Evolutionary conservation across 2,797 vertebrate genomes (phyloP).

Genomic region (Darevskia nairensis): DNA sequence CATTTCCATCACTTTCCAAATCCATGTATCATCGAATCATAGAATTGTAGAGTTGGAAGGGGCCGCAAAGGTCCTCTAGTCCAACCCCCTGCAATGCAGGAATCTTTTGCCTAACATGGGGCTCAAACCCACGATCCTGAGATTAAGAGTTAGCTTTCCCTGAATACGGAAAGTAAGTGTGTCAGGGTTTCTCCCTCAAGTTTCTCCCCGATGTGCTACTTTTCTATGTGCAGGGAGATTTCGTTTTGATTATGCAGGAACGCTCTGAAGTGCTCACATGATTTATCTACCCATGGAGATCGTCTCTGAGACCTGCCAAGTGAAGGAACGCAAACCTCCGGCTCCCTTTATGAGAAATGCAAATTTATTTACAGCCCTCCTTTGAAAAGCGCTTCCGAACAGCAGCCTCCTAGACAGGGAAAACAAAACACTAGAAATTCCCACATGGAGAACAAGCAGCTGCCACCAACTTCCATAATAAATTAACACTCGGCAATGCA

Average conservation of each 20-base stretch:
- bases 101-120: no score
- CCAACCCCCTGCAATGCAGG: no score
- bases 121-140: no score
- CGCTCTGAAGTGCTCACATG: not conserved
- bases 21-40: no score
- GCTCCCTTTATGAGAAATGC: not conserved
- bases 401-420: conserved; percentile 44
- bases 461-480: conserved; percentile 60
- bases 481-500: conserved; percentile 66
- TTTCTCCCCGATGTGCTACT: not conserved
- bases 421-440: conserved; percentile 64
- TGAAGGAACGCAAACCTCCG: not conserved
- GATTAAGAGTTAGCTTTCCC: not conserved
- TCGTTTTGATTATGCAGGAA: not conserved
- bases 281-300: not conserved
- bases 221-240: not conserved
- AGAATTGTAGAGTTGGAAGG: no score
- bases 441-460: conserved; percentile 70
- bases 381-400: conserved; percentile 54
- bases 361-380: conserved; percentile 62
- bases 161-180: not conserved
- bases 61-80: no score
- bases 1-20: not conserved
- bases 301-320: conserved; percentile 1
- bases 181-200: not conserved